Percentiles rank a stretch among this genome's conserved stretches.
These are phyloP conservation scores for Epinotia bilunana DNA, from an alignment of 2,888 invertebrate genomes.

Conservation along the genomic window DNA sequence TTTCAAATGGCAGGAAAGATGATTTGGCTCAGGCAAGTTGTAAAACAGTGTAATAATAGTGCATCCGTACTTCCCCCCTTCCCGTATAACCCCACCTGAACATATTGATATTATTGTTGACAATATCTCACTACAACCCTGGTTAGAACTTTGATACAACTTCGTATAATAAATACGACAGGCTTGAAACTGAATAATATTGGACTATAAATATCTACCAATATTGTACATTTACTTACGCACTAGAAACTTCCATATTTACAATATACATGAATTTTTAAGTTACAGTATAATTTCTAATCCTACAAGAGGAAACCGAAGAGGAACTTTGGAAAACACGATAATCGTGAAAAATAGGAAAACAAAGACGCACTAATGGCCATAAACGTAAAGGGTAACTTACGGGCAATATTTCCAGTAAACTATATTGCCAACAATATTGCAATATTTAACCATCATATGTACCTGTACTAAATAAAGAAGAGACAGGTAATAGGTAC, in stretches of 20 bases:
- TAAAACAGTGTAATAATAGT: background rate
- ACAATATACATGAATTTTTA: constrained; percentile 51
- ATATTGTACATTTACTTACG: constrained; percentile 46
- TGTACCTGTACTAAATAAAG: background rate
- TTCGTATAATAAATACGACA: constrained; percentile 27
- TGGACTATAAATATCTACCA: constrained; percentile 41
- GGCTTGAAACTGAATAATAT: constrained; percentile 23
- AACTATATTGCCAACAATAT: background rate
- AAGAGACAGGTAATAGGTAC: background rate
- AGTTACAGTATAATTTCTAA: constrained; percentile 46
- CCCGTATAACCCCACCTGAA: background rate
- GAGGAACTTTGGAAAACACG: constrained; percentile 72
- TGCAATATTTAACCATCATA: too few species aligned
- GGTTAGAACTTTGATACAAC: constrained; percentile 13
- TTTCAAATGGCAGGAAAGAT: background rate
- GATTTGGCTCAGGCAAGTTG: background rate
- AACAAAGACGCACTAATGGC: constrained; percentile 50
- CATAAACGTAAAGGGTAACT: constrained; percentile 2
- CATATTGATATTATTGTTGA: constrained; percentile 8
- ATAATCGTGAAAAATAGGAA: constrained; percentile 51
- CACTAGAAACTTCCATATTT: constrained; percentile 48
- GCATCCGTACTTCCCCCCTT: background rate
- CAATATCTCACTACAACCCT: background rate
- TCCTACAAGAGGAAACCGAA: constrained; percentile 58
- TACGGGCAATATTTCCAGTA: background rate